These are phyloP conservation scores for Drosophila varians DNA, from an alignment of 1,140 invertebrate genomes.

Conservation along the genomic window DNA sequence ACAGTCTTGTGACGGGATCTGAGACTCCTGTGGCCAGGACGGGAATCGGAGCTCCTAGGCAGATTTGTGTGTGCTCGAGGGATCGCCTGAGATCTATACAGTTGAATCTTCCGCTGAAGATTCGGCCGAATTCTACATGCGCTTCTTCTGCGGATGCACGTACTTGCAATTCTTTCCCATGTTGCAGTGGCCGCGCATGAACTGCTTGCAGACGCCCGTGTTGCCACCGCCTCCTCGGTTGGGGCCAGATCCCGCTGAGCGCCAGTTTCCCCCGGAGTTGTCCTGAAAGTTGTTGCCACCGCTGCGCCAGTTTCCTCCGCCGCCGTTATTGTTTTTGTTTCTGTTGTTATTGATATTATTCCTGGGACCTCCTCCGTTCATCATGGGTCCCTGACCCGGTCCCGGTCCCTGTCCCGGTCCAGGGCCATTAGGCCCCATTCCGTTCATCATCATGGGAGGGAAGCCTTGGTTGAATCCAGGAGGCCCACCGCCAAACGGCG, in stretches of 20 bases:
- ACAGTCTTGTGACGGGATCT: conserved; percentile 25
- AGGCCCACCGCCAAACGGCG: conserved; percentile 45
- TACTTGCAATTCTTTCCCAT: conserved; percentile 91
- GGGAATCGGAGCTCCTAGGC: conserved; percentile 26
- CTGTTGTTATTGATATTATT: conserved; percentile 34
- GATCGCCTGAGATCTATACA: conserved; percentile 60
- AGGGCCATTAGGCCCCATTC: conserved; percentile 75
- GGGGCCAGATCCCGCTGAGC: conserved; percentile 69
- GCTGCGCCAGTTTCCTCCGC: conserved; percentile 69
- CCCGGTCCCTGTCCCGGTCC: conserved; percentile 77
- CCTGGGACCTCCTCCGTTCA: conserved; percentile 47
- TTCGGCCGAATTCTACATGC: conserved; percentile 74
- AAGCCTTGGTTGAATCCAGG: conserved; percentile 59
- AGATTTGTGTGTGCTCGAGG: background rate
- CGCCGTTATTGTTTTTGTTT: conserved; percentile 58
- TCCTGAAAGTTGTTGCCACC: conserved; percentile 74
- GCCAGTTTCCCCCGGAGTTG: conserved; percentile 76
- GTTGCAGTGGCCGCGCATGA: conserved; percentile 90
- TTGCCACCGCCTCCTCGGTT: conserved; percentile 67
- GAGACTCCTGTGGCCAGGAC: background rate
- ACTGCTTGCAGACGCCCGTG: conserved; percentile 89
- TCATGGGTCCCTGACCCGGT: conserved; percentile 44
- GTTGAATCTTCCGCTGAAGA: conserved; percentile 75
- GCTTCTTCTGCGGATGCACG: conserved; percentile 89
- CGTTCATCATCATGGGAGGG: conserved; percentile 79